These are phyloP conservation scores for Nephrotoma guestfalica DNA, from an alignment of 2,888 invertebrate genomes.

Conservation along the genomic window DNA sequence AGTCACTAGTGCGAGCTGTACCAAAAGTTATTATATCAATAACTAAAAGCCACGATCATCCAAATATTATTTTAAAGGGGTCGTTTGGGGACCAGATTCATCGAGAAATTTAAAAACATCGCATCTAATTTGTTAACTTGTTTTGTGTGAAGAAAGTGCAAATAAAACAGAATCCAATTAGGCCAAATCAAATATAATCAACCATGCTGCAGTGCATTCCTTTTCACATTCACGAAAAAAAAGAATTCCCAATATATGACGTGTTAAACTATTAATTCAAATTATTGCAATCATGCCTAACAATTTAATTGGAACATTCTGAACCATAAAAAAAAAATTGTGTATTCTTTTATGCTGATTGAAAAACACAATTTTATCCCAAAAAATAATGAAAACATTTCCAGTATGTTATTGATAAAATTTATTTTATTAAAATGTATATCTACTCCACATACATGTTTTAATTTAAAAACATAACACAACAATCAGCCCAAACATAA, in stretches of 20 bases:
- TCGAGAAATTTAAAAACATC: too few species aligned
- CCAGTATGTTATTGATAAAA: not conserved
- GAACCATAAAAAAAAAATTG: not conserved
- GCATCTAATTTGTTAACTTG: too few species aligned
- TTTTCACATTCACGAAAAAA: too few species aligned
- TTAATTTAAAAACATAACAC: not conserved
- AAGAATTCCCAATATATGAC: not conserved
- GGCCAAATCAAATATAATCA: too few species aligned
- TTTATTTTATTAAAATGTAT: not conserved
- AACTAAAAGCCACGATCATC: too few species aligned
- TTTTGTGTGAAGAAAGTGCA: too few species aligned
- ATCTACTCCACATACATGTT: not conserved
- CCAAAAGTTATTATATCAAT: too few species aligned
- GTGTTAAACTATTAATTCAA: not conserved
- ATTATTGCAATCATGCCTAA: not conserved
- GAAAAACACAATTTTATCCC: not conserved
- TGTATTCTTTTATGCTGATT: not conserved
- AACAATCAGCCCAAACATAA: not conserved
- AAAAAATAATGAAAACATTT: not conserved
- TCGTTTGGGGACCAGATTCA: too few species aligned
- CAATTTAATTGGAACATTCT: not conserved
- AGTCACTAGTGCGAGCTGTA: too few species aligned
- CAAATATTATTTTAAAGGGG: too few species aligned
- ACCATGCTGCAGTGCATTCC: too few species aligned
- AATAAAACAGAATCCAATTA: too few species aligned